Base-by-base conservation (phyloP, 2,797 vertebrate species). In the Odontamblyopus rebecca region DNA sequence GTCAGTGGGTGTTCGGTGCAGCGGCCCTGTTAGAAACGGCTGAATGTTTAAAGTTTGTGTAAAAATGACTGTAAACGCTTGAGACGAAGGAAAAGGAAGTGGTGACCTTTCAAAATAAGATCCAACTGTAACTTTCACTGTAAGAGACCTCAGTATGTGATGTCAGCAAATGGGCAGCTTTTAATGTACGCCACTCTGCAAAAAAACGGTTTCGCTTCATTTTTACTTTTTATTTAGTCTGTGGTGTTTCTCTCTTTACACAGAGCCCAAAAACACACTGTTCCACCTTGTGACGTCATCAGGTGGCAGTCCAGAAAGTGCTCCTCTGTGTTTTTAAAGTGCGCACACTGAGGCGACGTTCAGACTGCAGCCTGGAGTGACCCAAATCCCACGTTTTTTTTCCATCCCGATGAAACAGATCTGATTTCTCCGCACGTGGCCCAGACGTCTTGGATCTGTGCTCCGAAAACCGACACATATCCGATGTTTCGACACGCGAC, bases 51-150 rank as follows among this genome's bases (percentile, higher is more conserved):
- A 57, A 16, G 48, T 26, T 54, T 69, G 11, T 62, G 15, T 23
- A 63, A 41, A 38, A 41, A 41, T n/a, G 44, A 76, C 56, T 70
- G 74, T 73, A 74, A 61, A 65, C 78, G 78, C 76, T 81, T 82
- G 75, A 78, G 75, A 48, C n/a, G 35, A 77, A 77, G 59, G 75
- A 71, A 71, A 67, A 73, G 59, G 75, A 81, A 60, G 65, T 13
- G 61, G 66, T 70, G 61, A 66, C 67, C 56, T 8, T 61, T 73
- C 59, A 4, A n/a, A 75, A 71, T 72, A 62, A 61, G 61, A 63
- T 41, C 61, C 61, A 23, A 13, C 35, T 38, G 61, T 63, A 26
- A 63, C 61, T 63, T 63, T 63, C 61, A 41, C 19, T 41, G 61
- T 62, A 62, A 35, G 18, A 62, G 61, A 62, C 30, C 61, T 63